These are phyloP conservation scores for Ursus arctos DNA, from an alignment of 2,113 vertebrate genomes.

Conservation along the genomic window DNA sequence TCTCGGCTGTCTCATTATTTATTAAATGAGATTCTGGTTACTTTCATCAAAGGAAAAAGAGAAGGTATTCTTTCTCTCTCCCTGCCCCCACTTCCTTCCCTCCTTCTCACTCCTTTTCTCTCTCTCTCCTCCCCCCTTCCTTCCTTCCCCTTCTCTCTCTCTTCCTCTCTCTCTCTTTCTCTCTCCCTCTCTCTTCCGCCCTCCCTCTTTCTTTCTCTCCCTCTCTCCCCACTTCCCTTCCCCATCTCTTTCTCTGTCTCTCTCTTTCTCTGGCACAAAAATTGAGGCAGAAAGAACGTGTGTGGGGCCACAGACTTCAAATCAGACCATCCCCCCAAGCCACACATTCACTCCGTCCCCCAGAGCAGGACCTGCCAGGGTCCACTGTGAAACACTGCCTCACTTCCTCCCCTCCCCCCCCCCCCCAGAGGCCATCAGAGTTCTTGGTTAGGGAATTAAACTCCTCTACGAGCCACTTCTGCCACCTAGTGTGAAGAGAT, in stretches of 20 bases:
- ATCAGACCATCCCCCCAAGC: background rate
- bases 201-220: background rate
- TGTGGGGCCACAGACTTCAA: background rate
- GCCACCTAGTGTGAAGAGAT: conserved; percentile 82
- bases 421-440: background rate
- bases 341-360: background rate
- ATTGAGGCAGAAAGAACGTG: background rate
- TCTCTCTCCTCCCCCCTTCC: background rate
- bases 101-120: background rate
- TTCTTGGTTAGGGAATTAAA: background rate
- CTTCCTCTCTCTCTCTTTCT: background rate
- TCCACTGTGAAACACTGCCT: background rate
- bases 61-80: background rate
- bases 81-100: background rate
- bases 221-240: background rate
- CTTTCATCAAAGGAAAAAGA: background rate
- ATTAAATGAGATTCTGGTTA: background rate
- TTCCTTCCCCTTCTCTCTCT: background rate
- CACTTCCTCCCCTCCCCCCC: fast-evolving
- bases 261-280: background rate
- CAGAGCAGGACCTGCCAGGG: background rate
- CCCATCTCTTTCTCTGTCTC: background rate
- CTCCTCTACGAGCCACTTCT: conserved; percentile 64
- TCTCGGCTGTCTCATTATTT: background rate
- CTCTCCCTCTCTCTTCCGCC: background rate